phyloP scores from a whole-genome alignment of 2,113 vertebrate genomes.

The Calidris pygmaea region DNA sequence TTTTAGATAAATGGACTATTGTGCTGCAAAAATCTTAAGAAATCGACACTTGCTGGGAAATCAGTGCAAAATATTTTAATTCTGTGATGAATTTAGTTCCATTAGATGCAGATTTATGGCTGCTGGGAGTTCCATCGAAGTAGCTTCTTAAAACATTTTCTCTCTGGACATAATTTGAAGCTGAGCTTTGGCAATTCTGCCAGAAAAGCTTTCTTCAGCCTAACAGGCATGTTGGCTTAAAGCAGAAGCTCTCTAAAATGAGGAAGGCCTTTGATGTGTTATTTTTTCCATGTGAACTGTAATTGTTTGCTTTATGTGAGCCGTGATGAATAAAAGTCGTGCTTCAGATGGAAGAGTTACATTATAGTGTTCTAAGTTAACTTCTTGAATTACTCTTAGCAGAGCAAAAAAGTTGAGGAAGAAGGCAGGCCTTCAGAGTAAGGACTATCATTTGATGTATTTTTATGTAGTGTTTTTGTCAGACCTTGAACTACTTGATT shows the following conservation, averaged over 20 bases:
- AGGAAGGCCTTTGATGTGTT: conserved; percentile 51
- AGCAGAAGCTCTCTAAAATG: conserved; percentile 51
- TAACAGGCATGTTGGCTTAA: conserved; percentile 46
- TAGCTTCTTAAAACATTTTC: neutral
- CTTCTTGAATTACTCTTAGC: conserved; percentile 2
- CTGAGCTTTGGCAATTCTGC: conserved; percentile 20
- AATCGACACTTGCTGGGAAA: neutral
- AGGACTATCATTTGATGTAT: neutral
- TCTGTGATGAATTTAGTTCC: neutral
- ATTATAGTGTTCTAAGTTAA: neutral
- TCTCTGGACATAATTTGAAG: conserved; percentile 19
- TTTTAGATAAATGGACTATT: neutral
- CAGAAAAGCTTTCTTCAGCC: conserved; percentile 35
- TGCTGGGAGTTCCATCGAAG: neutral
- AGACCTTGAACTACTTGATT: neutral
- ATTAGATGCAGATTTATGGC: neutral
- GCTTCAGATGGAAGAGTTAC: neutral
- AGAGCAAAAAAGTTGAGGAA: neutral
- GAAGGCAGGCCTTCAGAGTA: neutral
- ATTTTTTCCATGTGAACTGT: conserved; percentile 53
- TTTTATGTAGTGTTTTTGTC: neutral
- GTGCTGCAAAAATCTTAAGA: neutral
- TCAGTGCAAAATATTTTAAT: neutral
- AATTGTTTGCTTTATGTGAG: conserved; percentile 39
- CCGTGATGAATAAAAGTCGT: conserved; percentile 12